Percentiles rank a stretch among this genome's conserved stretches.
phyloP scores from a whole-genome alignment of 2,888 invertebrate species.

The Ceratothoa steindachneri region DNA sequence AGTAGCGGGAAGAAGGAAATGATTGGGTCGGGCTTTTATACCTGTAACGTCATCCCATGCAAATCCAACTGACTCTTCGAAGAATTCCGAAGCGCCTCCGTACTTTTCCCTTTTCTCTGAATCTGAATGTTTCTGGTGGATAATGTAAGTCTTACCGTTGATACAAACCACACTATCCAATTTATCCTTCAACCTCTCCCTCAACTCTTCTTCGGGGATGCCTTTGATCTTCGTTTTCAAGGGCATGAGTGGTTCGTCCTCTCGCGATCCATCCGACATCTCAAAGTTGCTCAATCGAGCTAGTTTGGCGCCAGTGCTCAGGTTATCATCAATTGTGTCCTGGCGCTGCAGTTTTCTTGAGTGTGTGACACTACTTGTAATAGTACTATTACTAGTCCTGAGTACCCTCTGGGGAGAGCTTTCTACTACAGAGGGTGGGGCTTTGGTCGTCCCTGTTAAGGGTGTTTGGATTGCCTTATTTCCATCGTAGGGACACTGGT shows the following conservation, averaged over 20 bases:
- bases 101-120: conserved; percentile 27
- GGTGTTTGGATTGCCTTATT: too few relatives aligned
- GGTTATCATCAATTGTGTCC: not conserved
- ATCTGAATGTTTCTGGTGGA: conserved; percentile 30
- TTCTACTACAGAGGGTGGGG: too few relatives aligned
- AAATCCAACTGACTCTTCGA: conserved; percentile 34
- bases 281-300: not conserved
- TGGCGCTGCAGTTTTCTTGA: conserved; percentile 20
- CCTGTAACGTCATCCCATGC: conserved; percentile 44
- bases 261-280: conserved; percentile 6
- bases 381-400: too few relatives aligned
- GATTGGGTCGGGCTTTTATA: conserved; percentile 10
- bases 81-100: conserved; percentile 44
- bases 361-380: too few relatives aligned
- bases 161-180: conserved; percentile 37
- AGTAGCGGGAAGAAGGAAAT: not conserved
- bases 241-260: conserved; percentile 18
- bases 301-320: not conserved
- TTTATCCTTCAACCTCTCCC: conserved; percentile 32
- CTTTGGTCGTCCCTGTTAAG: too few relatives aligned
- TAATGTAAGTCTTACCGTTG: conserved; percentile 44
- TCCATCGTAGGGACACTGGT: too few relatives aligned
- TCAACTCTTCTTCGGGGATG: conserved; percentile 23
- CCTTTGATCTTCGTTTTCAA: conserved; percentile 19
- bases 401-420: too few relatives aligned